A percentile compares a stretch with the other conserved stretches of the same genome.
These are phyloP conservation scores for Scaptodrosophila lebanonensis DNA, from an alignment of 1,140 invertebrate species.

Conservation along the genomic window DNA sequence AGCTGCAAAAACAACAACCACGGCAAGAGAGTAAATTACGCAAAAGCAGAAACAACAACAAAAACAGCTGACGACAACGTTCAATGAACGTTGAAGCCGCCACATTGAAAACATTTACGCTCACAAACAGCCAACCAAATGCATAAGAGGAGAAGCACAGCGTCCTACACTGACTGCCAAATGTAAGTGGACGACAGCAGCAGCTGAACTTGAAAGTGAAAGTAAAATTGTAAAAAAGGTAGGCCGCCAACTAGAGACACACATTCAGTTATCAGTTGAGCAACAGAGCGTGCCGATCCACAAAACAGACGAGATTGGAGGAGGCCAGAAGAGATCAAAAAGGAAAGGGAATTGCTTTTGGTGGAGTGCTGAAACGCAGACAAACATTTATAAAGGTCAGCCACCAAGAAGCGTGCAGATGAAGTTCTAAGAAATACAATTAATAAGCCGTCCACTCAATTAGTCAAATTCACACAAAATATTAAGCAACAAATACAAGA, in stretches of 20 bases:
- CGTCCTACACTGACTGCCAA: constrained; percentile 43
- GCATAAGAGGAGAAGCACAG: constrained; percentile 34
- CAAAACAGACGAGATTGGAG: constrained; percentile 2
- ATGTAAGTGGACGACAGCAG: constrained; percentile 39
- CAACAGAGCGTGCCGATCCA: constrained; percentile 6
- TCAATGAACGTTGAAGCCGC: constrained; percentile 51
- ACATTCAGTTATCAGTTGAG: constrained; percentile 6
- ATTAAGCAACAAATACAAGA: constrained; percentile 4
- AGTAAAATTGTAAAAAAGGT: constrained; percentile 40
- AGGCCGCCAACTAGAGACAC: background rate
- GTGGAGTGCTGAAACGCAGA: constrained; percentile 60
- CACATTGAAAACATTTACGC: background rate
- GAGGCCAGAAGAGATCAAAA: background rate
- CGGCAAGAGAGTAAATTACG: constrained; percentile 45
- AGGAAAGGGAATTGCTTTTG: constrained; percentile 46
- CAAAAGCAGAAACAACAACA: constrained; percentile 39
- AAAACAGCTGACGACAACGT: constrained; percentile 55
- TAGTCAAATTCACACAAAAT: background rate
- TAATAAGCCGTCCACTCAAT: background rate
- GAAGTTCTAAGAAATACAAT: background rate
- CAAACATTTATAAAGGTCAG: constrained; percentile 37
- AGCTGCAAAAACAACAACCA: background rate
- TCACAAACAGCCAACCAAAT: too few relatives aligned
- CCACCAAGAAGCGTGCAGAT: constrained; percentile 18
- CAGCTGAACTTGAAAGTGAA: constrained; percentile 74